These are phyloP conservation scores for Electrona antarctica DNA, from an alignment of 2,113 vertebrate genomes.

Conservation along the genomic window DNA sequence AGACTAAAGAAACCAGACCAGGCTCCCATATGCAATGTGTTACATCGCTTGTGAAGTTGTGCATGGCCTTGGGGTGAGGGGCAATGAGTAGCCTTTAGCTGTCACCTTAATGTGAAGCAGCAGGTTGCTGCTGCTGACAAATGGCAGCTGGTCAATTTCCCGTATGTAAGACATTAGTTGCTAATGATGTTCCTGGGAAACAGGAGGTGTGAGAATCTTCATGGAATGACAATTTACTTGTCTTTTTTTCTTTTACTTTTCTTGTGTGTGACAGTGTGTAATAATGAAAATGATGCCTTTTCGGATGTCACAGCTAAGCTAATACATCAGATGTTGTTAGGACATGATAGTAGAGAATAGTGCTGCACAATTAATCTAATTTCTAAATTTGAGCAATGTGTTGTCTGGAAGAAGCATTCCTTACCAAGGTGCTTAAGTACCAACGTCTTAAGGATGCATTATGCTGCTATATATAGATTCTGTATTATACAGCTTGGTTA, in stretches of 20 bases:
- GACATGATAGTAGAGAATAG: no score
- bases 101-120: neutral
- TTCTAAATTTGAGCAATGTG: no score
- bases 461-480: no score
- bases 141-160: slow-evolving; percentile 3
- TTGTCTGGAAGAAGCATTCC: no score
- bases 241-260: neutral
- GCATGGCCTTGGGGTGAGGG: neutral
- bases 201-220: neutral
- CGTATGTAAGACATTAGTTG: neutral
- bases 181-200: neutral
- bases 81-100: neutral
- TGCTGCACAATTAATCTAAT: no score
- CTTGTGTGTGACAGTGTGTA: no score
- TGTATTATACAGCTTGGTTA: no score
- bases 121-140: neutral
- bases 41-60: neutral
- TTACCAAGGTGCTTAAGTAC: no score
- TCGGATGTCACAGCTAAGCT: no score
- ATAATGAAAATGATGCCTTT: no score
- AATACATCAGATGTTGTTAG: no score
- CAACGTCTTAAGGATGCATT: no score
- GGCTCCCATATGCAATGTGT: neutral
- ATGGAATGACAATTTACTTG: neutral
- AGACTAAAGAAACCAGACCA: slow-evolving; percentile 5